Percentiles rank a stretch among this genome's conserved stretches.
Evolutionary conservation across 1,140 invertebrate species (phyloP).

Genomic region (Pachyrhynchus sulphureomaculatus): DNA sequence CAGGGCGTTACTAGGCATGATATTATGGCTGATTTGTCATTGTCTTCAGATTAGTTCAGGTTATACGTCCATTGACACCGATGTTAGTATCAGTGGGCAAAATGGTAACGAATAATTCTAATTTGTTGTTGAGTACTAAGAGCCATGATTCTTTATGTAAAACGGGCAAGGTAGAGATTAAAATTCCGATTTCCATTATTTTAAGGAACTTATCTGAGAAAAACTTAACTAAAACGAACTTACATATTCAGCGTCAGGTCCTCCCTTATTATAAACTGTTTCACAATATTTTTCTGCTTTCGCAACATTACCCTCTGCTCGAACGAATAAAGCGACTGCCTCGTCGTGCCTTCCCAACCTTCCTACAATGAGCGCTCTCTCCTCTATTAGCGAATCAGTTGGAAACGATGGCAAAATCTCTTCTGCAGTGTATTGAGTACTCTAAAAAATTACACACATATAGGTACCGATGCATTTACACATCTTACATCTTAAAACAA

Average conservation of each 20-base stretch:
- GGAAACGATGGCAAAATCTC: constrained; percentile 85
- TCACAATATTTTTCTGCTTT: constrained; percentile 86
- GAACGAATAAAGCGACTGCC: constrained; percentile 87
- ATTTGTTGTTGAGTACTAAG: no score
- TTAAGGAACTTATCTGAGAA: no score
- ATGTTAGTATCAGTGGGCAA: no score
- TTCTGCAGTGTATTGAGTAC: constrained; percentile 82
- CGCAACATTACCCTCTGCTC: constrained; percentile 76
- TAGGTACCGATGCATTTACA: neutral
- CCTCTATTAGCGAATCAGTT: constrained; percentile 82
- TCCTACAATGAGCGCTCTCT: constrained; percentile 89
- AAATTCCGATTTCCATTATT: no score
- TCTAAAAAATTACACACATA: constrained; percentile 47
- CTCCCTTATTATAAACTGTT: constrained; percentile 58
- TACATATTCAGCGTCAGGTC: constrained; percentile 35
- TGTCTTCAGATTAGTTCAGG: no score
- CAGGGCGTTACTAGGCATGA: no score
- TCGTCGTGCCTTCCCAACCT: constrained; percentile 89
- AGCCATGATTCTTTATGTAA: no score
- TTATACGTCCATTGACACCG: no score
- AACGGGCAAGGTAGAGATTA: no score
- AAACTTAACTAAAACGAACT: no score
- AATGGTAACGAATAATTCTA: no score
- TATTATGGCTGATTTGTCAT: no score
- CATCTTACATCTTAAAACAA: neutral